Evolutionary conservation across 2,888 invertebrate species (phyloP), one percentile per base, ranked within the genome.

Genomic region (Acrobasis repandana): DNA sequence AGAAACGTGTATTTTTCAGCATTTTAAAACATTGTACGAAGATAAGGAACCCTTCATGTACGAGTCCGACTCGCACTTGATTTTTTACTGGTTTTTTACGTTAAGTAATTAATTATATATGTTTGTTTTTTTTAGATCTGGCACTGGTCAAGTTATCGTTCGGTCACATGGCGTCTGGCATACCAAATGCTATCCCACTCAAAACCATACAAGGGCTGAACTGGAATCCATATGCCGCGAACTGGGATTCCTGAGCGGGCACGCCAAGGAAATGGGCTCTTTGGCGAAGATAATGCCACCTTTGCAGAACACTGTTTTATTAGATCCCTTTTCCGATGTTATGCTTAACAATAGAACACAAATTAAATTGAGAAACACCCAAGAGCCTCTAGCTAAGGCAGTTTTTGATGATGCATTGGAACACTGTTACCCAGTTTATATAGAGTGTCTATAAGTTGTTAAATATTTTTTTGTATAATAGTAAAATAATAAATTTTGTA

Each of bases 141-240:
- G 94, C n/a, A 93, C 89, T 14, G 96, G 96, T 0, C 95, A 95
- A 85, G 93, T 96, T 0, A 89, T 95, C 57, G 87, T 93, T 6
- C 93, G 94, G 52, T 93, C 94, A 0, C 94, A 94, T 65, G 96
- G 96, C 14, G 86, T 95, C 9, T 96, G 96, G 95, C 94, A 95
- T 68, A 92, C 95, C 0, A 95, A 95, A 74, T 96, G 96, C 74
- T 95, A 94, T 68, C 80, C 93, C 14, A 90, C 90, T 56, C 77
- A 82, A 50, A 86, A 85, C 9, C 90, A 93, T 61, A 93, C 94
- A 0, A 93, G 90, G 52, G 77, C 83, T 0, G 90, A 94, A 58
- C 79, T 94, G 2, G 93, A 94, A 70, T 83, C 90, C 14, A 93
- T 96, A 65, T 96, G 96, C 77, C 77, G 84, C 36, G 87, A 93